Evolutionary conservation across 30 jellyfish, hydroid and myxozoan genomes (phyloP).

Genomic region (Hydractinia symbiolongicarpus): DNA sequence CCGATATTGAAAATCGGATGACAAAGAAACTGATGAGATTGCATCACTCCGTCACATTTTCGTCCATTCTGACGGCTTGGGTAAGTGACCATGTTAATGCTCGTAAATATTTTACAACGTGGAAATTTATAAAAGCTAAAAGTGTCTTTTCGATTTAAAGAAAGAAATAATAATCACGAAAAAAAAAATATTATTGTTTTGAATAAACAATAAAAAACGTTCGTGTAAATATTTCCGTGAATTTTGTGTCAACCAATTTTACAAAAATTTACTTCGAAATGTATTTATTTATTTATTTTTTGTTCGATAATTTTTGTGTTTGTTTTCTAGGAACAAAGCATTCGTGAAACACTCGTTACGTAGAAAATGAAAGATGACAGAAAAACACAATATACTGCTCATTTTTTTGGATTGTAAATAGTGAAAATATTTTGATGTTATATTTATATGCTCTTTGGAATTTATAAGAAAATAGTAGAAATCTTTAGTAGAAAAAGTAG

Average conservation of each 20-base stretch:
- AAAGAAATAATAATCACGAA: too few species aligned
- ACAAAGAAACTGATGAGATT: not conserved
- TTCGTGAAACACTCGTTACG: not conserved
- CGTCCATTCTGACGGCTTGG: slow-evolving; percentile 9
- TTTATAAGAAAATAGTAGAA: too few species aligned
- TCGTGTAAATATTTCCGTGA: too few species aligned
- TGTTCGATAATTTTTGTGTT: not conserved
- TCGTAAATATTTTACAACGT: too few species aligned
- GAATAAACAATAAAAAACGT: not conserved
- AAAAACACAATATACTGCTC: not conserved
- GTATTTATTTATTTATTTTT: not conserved
- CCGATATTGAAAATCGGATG: not conserved
- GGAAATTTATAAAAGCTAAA: too few species aligned
- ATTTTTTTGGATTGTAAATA: too few species aligned
- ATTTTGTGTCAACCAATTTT: not conserved
- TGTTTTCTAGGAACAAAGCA: slow-evolving; percentile 11
- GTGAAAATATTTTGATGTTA: too few species aligned
- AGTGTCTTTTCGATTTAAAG: too few species aligned
- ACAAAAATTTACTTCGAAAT: not conserved
- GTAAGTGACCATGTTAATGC: not conserved
- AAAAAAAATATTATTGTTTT: not conserved
- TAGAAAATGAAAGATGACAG: not conserved
- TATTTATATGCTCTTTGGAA: too few species aligned
- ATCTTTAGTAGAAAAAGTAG: too few species aligned
- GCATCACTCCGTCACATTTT: slow-evolving; percentile 11